These are phyloP conservation scores for Setophaga kirtlandii DNA, from an alignment of 2,113 vertebrate species.

Conservation along the genomic window DNA sequence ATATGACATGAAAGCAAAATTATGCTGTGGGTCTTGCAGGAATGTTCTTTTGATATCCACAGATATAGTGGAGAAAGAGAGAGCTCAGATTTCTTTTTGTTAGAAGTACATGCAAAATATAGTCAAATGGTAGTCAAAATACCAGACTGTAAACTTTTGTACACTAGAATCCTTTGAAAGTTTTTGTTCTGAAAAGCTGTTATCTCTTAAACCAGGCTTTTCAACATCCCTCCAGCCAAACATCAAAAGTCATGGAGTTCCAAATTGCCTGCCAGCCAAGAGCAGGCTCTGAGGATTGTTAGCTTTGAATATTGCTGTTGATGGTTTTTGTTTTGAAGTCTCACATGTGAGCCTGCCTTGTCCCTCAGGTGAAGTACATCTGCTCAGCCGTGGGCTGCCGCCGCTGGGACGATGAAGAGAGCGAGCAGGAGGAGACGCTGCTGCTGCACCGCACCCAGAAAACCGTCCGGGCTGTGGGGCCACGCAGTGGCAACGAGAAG, in stretches of 20 bases:
- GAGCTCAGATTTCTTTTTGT: neutral
- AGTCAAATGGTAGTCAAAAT: neutral
- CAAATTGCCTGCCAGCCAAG: neutral
- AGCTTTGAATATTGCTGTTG: neutral
- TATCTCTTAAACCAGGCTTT: neutral
- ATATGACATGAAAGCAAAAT: neutral
- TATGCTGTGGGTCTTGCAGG: neutral
- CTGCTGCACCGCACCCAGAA: slow-evolving; percentile 95
- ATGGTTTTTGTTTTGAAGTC: neutral
- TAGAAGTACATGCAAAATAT: neutral
- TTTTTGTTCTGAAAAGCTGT: neutral
- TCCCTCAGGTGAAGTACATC: slow-evolving; percentile 89
- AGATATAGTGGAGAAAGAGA: neutral
- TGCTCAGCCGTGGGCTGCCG: slow-evolving; percentile 94
- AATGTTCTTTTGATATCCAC: neutral
- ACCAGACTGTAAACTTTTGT: neutral
- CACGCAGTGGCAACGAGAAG: slow-evolving; percentile 94
- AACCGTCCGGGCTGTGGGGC: slow-evolving; percentile 92
- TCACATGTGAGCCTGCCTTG: neutral
- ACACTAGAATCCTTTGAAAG: neutral
- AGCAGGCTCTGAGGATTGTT: neutral
- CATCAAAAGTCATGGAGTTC: neutral
- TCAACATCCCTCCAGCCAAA: neutral
- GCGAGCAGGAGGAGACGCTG: slow-evolving; percentile 87
- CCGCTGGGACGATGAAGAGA: slow-evolving; percentile 86